phyloP scores from a whole-genome alignment of 2,888 invertebrate genomes.

The Drosophila basisetae region DNA sequence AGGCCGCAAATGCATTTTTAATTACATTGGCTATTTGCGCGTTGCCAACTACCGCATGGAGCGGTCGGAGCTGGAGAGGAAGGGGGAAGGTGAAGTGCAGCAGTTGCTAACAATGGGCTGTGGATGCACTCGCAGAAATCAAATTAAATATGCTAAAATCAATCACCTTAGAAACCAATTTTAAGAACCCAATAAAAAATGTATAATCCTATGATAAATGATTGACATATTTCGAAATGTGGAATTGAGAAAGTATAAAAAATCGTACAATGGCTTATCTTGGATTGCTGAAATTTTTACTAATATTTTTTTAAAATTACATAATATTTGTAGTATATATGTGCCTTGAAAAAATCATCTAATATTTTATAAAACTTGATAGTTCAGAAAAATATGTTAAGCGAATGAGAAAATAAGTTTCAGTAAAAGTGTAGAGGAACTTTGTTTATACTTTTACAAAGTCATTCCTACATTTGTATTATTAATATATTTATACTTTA shows the following conservation, averaged over 20 bases:
- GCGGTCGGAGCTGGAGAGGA: not conserved
- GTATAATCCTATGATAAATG: not conserved
- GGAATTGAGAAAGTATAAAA: not conserved
- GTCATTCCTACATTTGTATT: not conserved
- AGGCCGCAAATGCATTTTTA: slow-evolving; percentile 75
- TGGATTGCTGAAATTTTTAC: not conserved
- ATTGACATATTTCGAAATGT: not conserved
- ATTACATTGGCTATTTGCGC: slow-evolving; percentile 78
- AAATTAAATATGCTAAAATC: not conserved
- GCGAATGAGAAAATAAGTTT: not conserved
- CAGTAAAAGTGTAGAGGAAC: not conserved
- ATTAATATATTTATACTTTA: not conserved
- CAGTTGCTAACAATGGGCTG: slow-evolving; percentile 32
- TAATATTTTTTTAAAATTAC: not conserved
- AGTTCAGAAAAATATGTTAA: not conserved
- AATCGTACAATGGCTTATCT: not conserved
- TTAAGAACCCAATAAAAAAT: not conserved
- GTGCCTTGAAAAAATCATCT: not conserved
- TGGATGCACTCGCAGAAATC: not conserved
- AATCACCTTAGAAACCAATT: not conserved
- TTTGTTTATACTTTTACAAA: not conserved
- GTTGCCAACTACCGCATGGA: slow-evolving; percentile 36
- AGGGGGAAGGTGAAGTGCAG: not conserved
- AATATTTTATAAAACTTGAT: not conserved
- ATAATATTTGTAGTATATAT: not conserved